Percentiles rank a stretch among this genome's conserved stretches.
Conservation (phyloP, 1,140 invertebrate species). For the Drosophila dunni region DNA sequence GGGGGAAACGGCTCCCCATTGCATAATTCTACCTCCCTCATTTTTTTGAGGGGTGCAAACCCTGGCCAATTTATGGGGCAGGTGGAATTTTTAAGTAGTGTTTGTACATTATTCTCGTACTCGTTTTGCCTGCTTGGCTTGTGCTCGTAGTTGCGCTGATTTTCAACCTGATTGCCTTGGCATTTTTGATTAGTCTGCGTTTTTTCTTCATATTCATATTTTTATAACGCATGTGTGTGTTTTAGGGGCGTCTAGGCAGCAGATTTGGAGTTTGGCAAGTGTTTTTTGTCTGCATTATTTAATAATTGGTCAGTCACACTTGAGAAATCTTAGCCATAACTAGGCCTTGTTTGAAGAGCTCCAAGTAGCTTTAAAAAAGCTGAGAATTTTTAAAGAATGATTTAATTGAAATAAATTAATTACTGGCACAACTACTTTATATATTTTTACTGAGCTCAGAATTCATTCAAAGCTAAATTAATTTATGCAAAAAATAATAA, state of each 20-base stretch:
- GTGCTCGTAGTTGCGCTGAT: slow-evolving; percentile 57
- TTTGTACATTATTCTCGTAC: slow-evolving; percentile 32
- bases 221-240: not conserved
- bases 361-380: too few relatives aligned
- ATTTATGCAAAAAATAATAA: too few relatives aligned
- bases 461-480: too few relatives aligned
- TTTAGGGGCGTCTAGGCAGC: not conserved
- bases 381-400: too few relatives aligned
- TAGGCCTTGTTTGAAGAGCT: too few relatives aligned
- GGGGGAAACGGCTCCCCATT: slow-evolving; percentile 49
- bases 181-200: slow-evolving; percentile 71
- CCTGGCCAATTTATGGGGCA: slow-evolving; percentile 76
- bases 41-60: slow-evolving; percentile 1
- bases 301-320: too few relatives aligned
- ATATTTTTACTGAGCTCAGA: too few relatives aligned
- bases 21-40: slow-evolving; percentile 46
- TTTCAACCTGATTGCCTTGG: slow-evolving; percentile 78
- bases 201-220: slow-evolving; percentile 32
- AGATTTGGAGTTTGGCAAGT: too few relatives aligned
- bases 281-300: too few relatives aligned
- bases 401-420: too few relatives aligned
- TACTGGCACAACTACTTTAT: too few relatives aligned
- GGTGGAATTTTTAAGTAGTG: slow-evolving; percentile 78
- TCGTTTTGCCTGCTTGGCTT: slow-evolving; percentile 22
- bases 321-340: too few relatives aligned